Evolutionary conservation across 2,888 invertebrate genomes (phyloP), one percentile per base, ranked within the genome.

Genomic region (Busseola fusca): DNA sequence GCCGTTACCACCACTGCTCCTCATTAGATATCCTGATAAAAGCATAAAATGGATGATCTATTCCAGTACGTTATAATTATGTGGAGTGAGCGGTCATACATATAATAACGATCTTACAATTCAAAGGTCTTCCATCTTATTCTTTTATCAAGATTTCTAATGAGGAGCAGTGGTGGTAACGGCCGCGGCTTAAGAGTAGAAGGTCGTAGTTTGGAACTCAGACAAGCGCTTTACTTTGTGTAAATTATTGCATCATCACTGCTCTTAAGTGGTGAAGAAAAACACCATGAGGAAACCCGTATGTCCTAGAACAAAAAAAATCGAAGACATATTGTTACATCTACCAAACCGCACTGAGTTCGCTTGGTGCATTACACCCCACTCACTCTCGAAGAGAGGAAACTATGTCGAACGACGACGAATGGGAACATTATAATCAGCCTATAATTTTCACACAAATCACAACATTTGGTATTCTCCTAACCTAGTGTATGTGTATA

Each of bases 11-110:
- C 34, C 9, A 37, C 37, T 9, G 37, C 10, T 37, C 37, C 37
- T 37, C 37, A 37, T 37, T 9, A 37, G 1, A 37, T 9, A 37
- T 37, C 37, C 37, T 37, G 10, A 37, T 37, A 37, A 37, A 37
- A 37, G 37, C 9, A 40, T 40, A 40, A 40, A n/a, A 37, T 9
- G 16, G 12, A 54, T 54, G 1, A 58, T 27, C n/a, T 73, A 73
- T 78, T 52, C 60, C n/a, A 21, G 25, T 57, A 75, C 58, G 10
- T 54, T 64, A 52, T 56, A 70, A 76, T 76, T 70, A 76, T 57
- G 56, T 70, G 0, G 34, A 65, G 56, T 65, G 34, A 65, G 57
- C 21, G 64, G 60, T 50, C 40, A 48, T 64, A 42, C n/a, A 40
- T 25, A 37, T 69, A 42, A 34, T 18, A 14, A 48, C 16, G n/a